Evolutionary conservation across 92 coral and sea anemone genomes (phyloP), one percentile per base, ranked within the genome.

Genomic region (Epizoanthus fatuus): DNA sequence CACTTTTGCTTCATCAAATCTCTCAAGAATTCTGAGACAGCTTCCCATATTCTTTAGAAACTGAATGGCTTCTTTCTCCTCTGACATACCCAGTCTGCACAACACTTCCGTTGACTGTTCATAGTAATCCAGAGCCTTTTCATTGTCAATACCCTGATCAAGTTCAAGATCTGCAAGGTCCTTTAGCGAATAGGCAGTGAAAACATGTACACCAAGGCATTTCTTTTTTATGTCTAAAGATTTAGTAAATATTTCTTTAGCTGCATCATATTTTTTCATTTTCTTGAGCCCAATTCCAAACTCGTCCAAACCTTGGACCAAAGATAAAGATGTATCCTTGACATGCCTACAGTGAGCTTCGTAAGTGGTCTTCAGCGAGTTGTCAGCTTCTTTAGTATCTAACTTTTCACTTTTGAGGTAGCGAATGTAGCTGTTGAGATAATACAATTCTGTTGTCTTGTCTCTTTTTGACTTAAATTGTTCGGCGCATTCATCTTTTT

Each of bases 181-280:
- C 49, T 80, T 80, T 7, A 57, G 81, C 11, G 79, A 29, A 16
- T 60, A 72, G n/a, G 86, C 86, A 8, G 90, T 87, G 70, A 80
- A 80, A 9, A 80, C 45, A 62, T 87, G 90, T 2, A 55, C 53
- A 5, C 86, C 81, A 19, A 87, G 86, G 6, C 5, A 35, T 4
- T 12, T 8, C 37, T 25, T 4, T n/a, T 68, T 58, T 13, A 86
- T 22, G 3, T 40, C 7, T 20, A 78, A 9, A 4, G 90, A 82
- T 69, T 79, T 47, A 45, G 16, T 14, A 22, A 47, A 40, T 5
- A 7, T 47, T 10, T 49, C 52, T 71, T 17, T 44, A 8, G 76
- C 76, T 49, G 17, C 57, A 71, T 71, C 77, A 12, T 20, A 20
- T 7, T 7, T 20, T 7, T 47, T 42, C 3, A 45, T 58, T 72